Base-by-base conservation (phyloP, 2,797 vertebrate genomes). In the Gymnothorax javanicus region DNA sequence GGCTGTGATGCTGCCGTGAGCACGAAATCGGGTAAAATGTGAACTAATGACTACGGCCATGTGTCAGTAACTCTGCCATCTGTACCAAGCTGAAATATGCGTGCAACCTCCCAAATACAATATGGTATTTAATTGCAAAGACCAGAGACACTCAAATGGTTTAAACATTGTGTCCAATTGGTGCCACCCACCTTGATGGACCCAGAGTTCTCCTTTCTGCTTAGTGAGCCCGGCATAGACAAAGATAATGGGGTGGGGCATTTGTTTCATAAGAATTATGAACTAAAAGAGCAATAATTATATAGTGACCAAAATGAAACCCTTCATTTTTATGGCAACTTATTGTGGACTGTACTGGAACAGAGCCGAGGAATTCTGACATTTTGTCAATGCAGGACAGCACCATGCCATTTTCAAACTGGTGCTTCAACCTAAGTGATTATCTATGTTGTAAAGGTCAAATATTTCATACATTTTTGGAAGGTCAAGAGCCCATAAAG, bases 1-100 rank as follows among this genome's bases (percentile, higher is more conserved):
- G 60, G 62, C 62, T 84, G 83, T 84, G 33, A 87, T 84, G 58
- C 83, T 52, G 86, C 84, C 25, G 86, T 87, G 75, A 87, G 83
- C 86, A 85, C 85, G 54, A 88, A 82, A 85, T 82, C 60, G 69
- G 59, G 84, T 82, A 82, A 82, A 82, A 75, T 57, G 17, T 79
- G 59, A 27, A 85, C 69, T 87, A 84, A 87, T 79, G 69, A 87
- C 82, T 84, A 71, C 59, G 82, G 82, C 71, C 69, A 84, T 60
- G 71, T 77, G 83, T 77, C 59, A 69, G 73, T 87, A 87, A 87
- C 57, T 77, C 56, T 33, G 20, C 71, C 73, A 79, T 69, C 86
- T 59, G 75, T 77, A 84, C 43, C 69, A 77, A 54, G 58, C 20
- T 77, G 86, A 87, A 43, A 11, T 84, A 33, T n/a, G 64, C 43